Conservation (phyloP, 2,113 vertebrate species). For the Manacus vitellinus region DNA sequence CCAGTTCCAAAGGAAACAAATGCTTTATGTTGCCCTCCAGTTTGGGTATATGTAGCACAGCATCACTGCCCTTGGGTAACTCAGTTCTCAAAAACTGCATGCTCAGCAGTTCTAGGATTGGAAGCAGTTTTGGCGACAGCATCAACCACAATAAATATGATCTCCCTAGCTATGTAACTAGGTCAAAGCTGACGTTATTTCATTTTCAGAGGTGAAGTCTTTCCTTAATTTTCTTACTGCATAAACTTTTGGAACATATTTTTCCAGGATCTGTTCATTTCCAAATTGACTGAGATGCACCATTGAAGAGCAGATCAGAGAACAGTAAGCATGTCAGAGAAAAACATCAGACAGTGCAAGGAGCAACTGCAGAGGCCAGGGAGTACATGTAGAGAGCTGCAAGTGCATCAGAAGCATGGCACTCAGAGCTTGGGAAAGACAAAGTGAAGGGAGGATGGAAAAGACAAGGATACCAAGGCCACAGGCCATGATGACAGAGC, state of each 20-base stretch:
- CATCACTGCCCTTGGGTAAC: not conserved
- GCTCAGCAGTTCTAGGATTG: not conserved
- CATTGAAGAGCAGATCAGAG: not conserved
- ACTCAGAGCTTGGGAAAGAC: not conserved
- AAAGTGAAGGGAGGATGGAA: not conserved
- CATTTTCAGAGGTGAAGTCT: not conserved
- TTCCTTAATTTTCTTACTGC: not conserved
- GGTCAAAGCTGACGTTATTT: not conserved
- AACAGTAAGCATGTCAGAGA: not conserved
- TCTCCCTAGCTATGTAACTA: not conserved
- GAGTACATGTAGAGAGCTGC: not conserved
- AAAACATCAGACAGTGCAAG: not conserved
- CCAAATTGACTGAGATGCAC: not conserved
- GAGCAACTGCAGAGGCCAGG: not conserved
- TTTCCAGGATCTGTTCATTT: not conserved
- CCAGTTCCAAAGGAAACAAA: not conserved
- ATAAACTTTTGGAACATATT: not conserved
- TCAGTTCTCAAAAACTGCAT: not conserved
- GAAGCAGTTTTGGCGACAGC: not conserved
- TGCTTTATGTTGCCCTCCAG: not conserved
- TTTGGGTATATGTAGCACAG: fast-evolving
- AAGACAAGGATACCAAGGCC: not conserved
- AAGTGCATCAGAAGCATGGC: not conserved
- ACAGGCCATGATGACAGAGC: not conserved
- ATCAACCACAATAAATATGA: not conserved